Percentiles rank a stretch among this genome's conserved stretches.
phyloP scores from a whole-genome alignment of 2,797 vertebrate genomes.

The Enteromius paludinosus region DNA sequence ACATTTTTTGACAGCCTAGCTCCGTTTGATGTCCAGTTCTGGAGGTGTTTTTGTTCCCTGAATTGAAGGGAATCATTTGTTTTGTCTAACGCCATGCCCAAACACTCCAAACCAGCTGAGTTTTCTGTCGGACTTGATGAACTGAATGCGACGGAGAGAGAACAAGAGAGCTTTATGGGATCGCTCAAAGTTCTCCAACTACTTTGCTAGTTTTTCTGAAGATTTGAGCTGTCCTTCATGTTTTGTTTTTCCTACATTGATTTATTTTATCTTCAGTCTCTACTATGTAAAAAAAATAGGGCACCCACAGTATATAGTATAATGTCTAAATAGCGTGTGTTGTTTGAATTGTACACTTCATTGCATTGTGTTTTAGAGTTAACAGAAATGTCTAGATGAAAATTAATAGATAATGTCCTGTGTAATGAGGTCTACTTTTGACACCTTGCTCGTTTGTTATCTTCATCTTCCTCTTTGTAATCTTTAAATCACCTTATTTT shows the following conservation, averaged over 20 bases:
- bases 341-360: too few species aligned
- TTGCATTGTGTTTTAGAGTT: too few species aligned
- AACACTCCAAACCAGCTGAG: slow-evolving; percentile 21
- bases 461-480: background rate
- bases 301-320: too few species aligned
- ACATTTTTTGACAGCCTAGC: slow-evolving; percentile 7
- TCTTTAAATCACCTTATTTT: background rate
- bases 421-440: too few species aligned
- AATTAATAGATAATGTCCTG: too few species aligned
- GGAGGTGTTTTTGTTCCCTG: slow-evolving; percentile 25
- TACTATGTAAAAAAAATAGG: too few species aligned
- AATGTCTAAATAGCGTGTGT: too few species aligned
- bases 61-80: slow-evolving; percentile 37
- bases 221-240: background rate
- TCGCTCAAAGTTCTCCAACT: background rate
- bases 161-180: background rate
- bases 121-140: slow-evolving; percentile 20
- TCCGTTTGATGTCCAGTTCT: slow-evolving; percentile 34
- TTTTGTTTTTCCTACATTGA: background rate
- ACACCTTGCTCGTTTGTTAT: background rate
- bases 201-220: slow-evolving; percentile 1
- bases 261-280: background rate
- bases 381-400: too few species aligned
- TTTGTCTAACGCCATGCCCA: slow-evolving; percentile 37
- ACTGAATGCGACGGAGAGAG: background rate